Base-by-base conservation (phyloP, 2,797 vertebrate species). In the Anguilla megastoma region DNA sequence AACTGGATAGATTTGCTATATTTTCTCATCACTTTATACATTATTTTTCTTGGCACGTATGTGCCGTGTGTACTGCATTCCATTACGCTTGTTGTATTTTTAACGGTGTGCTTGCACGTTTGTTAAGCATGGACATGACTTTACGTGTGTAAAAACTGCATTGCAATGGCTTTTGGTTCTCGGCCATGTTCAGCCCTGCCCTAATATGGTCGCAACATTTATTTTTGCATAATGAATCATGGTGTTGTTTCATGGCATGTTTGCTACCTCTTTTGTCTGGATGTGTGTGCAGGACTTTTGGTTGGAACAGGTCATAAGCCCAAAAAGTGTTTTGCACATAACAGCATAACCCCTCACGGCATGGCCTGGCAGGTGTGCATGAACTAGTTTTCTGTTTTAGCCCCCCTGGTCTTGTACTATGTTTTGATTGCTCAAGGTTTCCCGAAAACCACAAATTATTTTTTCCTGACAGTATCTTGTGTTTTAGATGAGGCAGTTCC, bases 401-500 rank as follows among this genome's bases (percentile, higher is more conserved):
- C 16, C 5, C 45, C 33, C 36, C 33, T 41, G 74, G 33, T 21
- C 33, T 21, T 79, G 36, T 7, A 45, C 7, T 18, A 79, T 45
- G 33, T 36, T 33, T 16, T 82, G 41, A 48, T 50, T 2, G 21
- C 79, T 82, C 27, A 9, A 6, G 41, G 36, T 80, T 80, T 16
- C 76, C 71, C 12, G 66, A 69, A 69, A 69, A 7, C 63, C 0
- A 8, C 24, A 7, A 8, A 12, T 33, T 1, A 48, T 45, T 45
- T 21, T 48, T 10, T 0, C 7, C 4, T 5, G 21, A 80, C 7
- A 24, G 48, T n/a, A 18, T 18, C 12, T 24, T 45, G 2, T 92
- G 2, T 24, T 90, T 88, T 91, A 92, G 92, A 87, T 63, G 89
- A 30, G 30, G 86, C 50, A 48, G 87, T 52, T 9, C 86, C 90